Evolutionary conservation across 92 coral and sea anemone species (phyloP).

Genomic region (Hydrozoanthus gracilis): DNA sequence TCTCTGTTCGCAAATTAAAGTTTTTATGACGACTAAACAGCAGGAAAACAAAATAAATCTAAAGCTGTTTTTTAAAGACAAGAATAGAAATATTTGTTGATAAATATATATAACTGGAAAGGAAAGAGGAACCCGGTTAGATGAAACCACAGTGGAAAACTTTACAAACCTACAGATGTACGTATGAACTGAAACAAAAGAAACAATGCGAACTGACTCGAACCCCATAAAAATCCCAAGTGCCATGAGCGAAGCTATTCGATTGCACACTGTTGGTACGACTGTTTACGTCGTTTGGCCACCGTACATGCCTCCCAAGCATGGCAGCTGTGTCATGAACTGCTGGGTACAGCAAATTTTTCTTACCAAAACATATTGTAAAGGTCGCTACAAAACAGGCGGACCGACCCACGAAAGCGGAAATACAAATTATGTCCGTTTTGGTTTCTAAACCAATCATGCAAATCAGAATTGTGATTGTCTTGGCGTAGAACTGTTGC

Average conservation of each 20-base stretch:
- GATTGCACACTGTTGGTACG: too few relatives aligned
- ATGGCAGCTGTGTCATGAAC: too few relatives aligned
- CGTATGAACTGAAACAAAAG: too few relatives aligned
- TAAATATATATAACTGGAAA: background rate
- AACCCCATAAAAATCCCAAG: too few relatives aligned
- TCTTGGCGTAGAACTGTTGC: background rate
- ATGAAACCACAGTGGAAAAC: background rate
- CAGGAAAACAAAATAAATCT: background rate
- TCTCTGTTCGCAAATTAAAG: background rate
- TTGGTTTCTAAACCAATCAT: background rate
- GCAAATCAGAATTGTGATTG: slow-evolving; percentile 1
- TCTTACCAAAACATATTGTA: background rate
- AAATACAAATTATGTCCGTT: slow-evolving; percentile 24
- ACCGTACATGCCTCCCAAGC: too few relatives aligned
- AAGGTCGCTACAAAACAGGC: background rate
- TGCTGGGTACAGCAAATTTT: too few relatives aligned
- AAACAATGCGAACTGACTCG: too few relatives aligned
- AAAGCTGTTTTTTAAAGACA: background rate
- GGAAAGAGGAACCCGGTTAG: background rate
- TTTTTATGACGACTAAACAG: background rate
- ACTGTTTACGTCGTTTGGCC: too few relatives aligned
- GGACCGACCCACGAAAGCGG: background rate
- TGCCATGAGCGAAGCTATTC: too few relatives aligned
- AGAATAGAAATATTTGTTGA: background rate
- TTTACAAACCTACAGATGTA: too few relatives aligned